Evolutionary conservation across 2,888 invertebrate genomes (phyloP), one percentile per base, ranked within the genome.

Genomic region (Sphaerophoria rueppellii): DNA sequence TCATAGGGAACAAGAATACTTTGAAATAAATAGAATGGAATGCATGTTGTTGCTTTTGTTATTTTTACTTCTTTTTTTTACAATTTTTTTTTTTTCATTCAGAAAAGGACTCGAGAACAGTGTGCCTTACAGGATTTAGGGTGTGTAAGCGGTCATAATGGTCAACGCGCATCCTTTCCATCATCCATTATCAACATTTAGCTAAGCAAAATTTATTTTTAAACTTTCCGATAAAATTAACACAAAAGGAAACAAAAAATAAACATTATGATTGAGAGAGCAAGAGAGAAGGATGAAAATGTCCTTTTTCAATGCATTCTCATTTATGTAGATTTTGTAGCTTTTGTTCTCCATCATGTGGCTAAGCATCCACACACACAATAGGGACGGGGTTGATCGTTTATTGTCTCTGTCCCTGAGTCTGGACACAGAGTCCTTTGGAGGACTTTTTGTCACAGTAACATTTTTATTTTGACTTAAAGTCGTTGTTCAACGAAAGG

Each of bases 151-250:
- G 79, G 75, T 79, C 79, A 71, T 60, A 75, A 79, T 79, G 79
- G 79, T 83, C 79, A 80, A 75, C 67, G 80, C 83, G 79, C 75
- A 72, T 75, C 74, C 75, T 55, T 79, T 82, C 58, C 71, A 67
- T 72, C 83, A 79, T 75, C 75, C 55, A 75, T 79, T 82, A 74
- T 67, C 65, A 54, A 54, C 79, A 50, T 72, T 74, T 74, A 65
- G 60, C 67, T 79, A 67, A 67, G 58, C 78, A 60, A 73, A 75
- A 69, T 75, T 43, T 83, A 79, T 83, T 83, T 80, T 69, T 83
- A 83, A 24, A 71, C 60, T 72, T 76, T 63, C 67, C 55, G 83
- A 75, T 79, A 75, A 67, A 52, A 67, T 58, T 43, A 60, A 71
- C 16, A 9, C 40, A 50, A 14, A 40, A 54, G 9, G n/a, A n/a